Conservation (phyloP, 2,113 vertebrate genomes). For the Myotis davidii region DNA sequence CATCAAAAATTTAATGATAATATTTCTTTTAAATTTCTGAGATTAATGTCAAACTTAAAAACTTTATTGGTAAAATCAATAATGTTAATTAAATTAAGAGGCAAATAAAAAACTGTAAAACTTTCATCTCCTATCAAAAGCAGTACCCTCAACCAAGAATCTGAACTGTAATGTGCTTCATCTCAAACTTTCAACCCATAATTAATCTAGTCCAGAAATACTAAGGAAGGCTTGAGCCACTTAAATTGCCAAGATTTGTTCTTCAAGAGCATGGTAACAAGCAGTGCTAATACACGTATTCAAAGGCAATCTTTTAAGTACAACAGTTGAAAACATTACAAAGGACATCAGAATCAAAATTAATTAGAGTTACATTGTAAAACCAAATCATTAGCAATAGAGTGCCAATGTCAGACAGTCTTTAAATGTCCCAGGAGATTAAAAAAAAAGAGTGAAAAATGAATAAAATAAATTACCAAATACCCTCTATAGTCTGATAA, state of each 20-base stretch:
- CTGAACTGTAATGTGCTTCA: neutral
- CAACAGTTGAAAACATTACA: neutral
- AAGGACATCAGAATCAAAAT: neutral
- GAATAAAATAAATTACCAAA: neutral
- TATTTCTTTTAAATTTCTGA: slow-evolving; percentile 40
- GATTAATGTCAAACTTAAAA: slow-evolving; percentile 46
- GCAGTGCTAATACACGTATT: neutral
- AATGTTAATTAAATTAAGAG: neutral
- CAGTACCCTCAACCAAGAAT: neutral
- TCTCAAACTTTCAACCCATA: neutral
- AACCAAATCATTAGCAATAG: neutral
- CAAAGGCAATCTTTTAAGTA: neutral
- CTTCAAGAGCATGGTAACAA: neutral
- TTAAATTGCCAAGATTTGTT: neutral
- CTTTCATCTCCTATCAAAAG: neutral
- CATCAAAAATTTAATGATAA: slow-evolving; percentile 28
- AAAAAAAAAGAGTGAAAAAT: neutral
- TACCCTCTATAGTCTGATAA: neutral
- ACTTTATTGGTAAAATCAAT: neutral
- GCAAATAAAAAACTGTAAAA: neutral
- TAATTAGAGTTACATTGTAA: neutral
- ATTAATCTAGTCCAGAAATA: neutral
- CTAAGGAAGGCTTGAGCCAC: neutral
- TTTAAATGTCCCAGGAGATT: neutral
- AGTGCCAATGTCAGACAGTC: neutral